Evolutionary conservation across 1,140 invertebrate genomes (phyloP).

Genomic region (Thaumetopoea pityocampa): DNA sequence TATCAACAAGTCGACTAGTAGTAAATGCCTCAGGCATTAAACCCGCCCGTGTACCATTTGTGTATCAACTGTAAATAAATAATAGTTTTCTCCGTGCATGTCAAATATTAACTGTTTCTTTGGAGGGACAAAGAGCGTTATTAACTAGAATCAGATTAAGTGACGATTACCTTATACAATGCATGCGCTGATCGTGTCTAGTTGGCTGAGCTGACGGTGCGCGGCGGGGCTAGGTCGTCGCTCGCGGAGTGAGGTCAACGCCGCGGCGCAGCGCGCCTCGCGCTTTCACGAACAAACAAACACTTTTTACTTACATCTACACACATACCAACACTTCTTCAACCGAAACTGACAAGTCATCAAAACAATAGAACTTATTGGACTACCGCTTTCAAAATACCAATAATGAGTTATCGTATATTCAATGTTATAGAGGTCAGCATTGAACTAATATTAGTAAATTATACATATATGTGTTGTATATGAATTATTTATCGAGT

Average conservation of each 20-base stretch:
- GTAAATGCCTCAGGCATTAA: too few relatives aligned
- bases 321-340: slow-evolving; percentile 2
- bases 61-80: too few relatives aligned
- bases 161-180: slow-evolving; percentile 11
- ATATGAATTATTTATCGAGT: slow-evolving; percentile 64
- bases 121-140: background rate
- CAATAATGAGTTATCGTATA: too few relatives aligned
- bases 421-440: slow-evolving; percentile 50
- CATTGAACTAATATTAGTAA: slow-evolving; percentile 55
- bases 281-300: slow-evolving; percentile 29
- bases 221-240: slow-evolving; percentile 54
- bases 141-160: slow-evolving; percentile 1
- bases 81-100: too few relatives aligned
- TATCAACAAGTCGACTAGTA: too few relatives aligned
- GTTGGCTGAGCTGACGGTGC: slow-evolving; percentile 15
- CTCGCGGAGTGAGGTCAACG: slow-evolving; percentile 52
- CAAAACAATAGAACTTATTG: too few relatives aligned
- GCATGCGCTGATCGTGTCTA: slow-evolving; percentile 12
- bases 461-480: slow-evolving; percentile 49
- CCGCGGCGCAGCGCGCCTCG: slow-evolving; percentile 34
- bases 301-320: slow-evolving; percentile 13
- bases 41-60: too few relatives aligned
- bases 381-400: too few relatives aligned
- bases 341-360: too few relatives aligned
- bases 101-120: too few relatives aligned